Conservation (phyloP, 2,797 vertebrate genomes). For the Dromococcyx pavoninus region DNA sequence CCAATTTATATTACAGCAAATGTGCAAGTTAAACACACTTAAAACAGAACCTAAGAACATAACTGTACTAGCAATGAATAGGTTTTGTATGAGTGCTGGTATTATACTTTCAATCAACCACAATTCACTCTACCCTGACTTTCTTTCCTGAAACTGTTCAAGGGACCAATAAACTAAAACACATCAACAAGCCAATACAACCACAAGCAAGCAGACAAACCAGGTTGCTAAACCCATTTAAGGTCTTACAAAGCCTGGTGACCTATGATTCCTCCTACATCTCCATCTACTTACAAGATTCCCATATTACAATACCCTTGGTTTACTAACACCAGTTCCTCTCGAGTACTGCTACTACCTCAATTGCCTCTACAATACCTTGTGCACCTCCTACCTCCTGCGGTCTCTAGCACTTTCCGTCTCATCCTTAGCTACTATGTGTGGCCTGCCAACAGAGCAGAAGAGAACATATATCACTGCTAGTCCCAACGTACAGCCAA, state of each 20-base stretch:
- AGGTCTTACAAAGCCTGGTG: neutral
- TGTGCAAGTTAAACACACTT: neutral
- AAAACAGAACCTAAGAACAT: neutral
- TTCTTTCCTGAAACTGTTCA: neutral
- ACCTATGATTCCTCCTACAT: neutral
- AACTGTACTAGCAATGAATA: neutral
- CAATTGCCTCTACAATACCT: neutral
- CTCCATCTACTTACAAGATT: neutral
- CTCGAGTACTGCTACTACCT: neutral
- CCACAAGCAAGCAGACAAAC: neutral
- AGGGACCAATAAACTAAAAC: neutral
- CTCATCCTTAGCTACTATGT: neutral
- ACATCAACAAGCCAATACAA: neutral
- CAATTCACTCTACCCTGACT: neutral
- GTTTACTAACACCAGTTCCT: neutral
- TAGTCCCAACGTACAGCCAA: neutral
- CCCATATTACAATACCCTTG: neutral
- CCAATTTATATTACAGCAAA: neutral
- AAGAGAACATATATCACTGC: neutral
- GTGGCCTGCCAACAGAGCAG: neutral
- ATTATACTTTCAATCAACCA: neutral
- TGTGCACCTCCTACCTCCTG: neutral
- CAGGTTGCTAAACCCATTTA: neutral
- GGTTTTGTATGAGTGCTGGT: neutral
- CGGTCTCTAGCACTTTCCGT: neutral